Evolutionary conservation across 2,888 invertebrate genomes (phyloP).

Genomic region (Serrognathus titanus): DNA sequence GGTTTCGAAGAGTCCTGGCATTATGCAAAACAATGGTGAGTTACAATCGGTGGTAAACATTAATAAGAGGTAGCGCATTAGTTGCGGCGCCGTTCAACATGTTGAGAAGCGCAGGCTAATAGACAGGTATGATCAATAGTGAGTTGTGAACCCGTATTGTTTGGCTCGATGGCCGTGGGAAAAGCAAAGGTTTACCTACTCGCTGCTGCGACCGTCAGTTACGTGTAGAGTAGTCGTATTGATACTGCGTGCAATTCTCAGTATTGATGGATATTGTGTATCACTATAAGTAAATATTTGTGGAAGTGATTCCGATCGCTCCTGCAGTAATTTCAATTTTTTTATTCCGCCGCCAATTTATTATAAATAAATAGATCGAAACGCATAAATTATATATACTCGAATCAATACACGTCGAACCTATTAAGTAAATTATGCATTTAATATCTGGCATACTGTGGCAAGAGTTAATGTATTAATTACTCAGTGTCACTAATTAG

Average conservation of each 20-base stretch:
- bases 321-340: too few species aligned
- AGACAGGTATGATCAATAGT: conserved; percentile 44
- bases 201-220: conserved; percentile 14
- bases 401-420: neutral
- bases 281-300: conserved; percentile 12
- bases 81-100: conserved; percentile 35
- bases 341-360: too few species aligned
- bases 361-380: too few species aligned
- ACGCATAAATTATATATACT: too few species aligned
- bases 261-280: conserved; percentile 14
- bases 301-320: neutral
- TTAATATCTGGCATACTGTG: neutral
- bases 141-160: conserved; percentile 45
- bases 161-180: conserved; percentile 44
- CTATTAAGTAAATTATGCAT: neutral
- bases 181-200: conserved; percentile 39
- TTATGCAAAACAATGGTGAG: conserved; percentile 34
- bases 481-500: conserved; percentile 24
- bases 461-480: conserved; percentile 18
- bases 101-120: conserved; percentile 40
- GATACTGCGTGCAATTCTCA: conserved; percentile 14
- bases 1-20: conserved; percentile 12
- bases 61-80: conserved; percentile 28
- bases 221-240: conserved; percentile 11
- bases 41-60: conserved; percentile 27